These are phyloP conservation scores for Anolis sagrei DNA, from an alignment of 2,113 vertebrate genomes.

Conservation along the genomic window DNA sequence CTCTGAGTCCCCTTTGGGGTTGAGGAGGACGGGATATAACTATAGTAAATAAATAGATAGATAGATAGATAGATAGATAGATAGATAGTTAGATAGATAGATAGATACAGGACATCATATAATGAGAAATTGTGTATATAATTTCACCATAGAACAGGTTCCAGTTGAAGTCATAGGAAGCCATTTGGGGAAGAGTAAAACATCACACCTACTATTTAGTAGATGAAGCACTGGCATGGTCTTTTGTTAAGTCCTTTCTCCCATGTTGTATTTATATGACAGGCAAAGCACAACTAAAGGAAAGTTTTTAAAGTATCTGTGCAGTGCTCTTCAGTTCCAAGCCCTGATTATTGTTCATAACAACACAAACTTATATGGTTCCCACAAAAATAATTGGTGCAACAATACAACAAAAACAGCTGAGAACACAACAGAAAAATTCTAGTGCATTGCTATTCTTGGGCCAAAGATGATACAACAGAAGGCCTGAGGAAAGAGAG, in stretches of 20 bases:
- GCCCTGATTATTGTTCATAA: too few relatives aligned
- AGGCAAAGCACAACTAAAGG: too few relatives aligned
- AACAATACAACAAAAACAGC: neutral
- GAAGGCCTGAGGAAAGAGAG: neutral
- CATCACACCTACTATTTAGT: neutral
- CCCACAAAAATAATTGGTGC: neutral
- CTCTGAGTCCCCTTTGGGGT: too few relatives aligned
- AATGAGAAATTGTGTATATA: neutral
- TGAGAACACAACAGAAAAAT: neutral
- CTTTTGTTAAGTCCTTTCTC: neutral
- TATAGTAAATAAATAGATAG: too few relatives aligned
- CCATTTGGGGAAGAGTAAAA: neutral
- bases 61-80: too few relatives aligned
- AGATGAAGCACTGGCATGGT: neutral
- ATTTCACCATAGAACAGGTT: slow-evolving; percentile 13
- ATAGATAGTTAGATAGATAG: too few relatives aligned
- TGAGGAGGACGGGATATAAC: too few relatives aligned
- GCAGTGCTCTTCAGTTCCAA: too few relatives aligned
- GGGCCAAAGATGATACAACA: neutral
- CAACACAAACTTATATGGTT: neutral
- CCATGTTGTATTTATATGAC: neutral
- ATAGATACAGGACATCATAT: neutral
- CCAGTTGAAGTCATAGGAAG: neutral
- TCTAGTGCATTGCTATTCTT: neutral
- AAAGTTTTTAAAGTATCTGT: too few relatives aligned